These are phyloP conservation scores for Ephestia elutella DNA, from an alignment of 1,140 invertebrate species.

Conservation along the genomic window DNA sequence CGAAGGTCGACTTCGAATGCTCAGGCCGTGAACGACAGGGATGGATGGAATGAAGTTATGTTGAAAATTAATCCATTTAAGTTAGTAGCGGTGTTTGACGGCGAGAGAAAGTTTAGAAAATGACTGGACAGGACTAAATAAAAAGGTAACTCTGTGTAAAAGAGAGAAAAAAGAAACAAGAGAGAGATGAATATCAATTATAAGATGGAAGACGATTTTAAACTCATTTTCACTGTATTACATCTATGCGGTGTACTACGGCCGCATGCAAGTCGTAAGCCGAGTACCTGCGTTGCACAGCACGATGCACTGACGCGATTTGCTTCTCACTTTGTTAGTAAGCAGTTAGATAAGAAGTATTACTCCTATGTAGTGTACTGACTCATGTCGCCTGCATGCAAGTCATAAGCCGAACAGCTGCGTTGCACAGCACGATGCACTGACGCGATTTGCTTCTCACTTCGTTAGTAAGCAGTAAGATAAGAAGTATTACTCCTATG, in stretches of 20 bases:
- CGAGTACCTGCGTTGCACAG: slow-evolving; percentile 28
- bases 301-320: slow-evolving; percentile 35
- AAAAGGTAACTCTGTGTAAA: no score
- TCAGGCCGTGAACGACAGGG: no score
- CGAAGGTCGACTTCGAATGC: no score
- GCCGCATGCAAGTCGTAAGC: slow-evolving; percentile 28
- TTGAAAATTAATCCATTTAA: no score
- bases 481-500: neutral
- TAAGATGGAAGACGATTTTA: no score
- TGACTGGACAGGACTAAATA: no score
- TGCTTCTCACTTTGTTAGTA: slow-evolving; percentile 37
- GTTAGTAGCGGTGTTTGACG: no score
- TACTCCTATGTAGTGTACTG: neutral
- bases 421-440: slow-evolving; percentile 17
- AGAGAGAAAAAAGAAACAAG: slow-evolving; percentile 5
- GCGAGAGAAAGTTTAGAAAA: no score
- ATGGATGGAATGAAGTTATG: no score
- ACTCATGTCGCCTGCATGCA: slow-evolving; percentile 11
- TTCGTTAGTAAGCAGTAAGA: slow-evolving; percentile 39
- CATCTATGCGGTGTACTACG: neutral
- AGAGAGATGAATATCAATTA: no score
- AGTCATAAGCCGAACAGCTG: slow-evolving; percentile 38
- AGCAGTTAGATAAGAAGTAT: slow-evolving; percentile 16
- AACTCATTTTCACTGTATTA: no score
- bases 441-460: slow-evolving; percentile 42